A percentile compares a stretch with the other conserved stretches of the same genome.
These are phyloP conservation scores for Sisyra terminalis DNA, from an alignment of 2,888 invertebrate species.

Conservation along the genomic window DNA sequence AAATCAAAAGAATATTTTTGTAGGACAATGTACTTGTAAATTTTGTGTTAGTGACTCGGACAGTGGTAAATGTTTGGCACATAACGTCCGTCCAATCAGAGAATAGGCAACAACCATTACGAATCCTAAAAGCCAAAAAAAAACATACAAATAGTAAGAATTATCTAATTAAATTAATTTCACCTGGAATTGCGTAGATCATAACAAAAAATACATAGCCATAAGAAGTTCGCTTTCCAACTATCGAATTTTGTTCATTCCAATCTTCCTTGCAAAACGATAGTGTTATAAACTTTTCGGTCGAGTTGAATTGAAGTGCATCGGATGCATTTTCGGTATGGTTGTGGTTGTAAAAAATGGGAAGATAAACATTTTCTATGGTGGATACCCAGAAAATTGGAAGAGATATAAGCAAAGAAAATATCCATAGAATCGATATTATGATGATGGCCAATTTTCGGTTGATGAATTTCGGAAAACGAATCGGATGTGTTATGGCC, in stretches of 20 bases:
- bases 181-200: constrained; percentile 63
- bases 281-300: not conserved
- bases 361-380: constrained; percentile 8
- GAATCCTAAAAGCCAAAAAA: constrained; percentile 31
- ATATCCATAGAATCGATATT: constrained; percentile 46
- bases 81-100: constrained; percentile 51
- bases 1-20: too few relatives aligned
- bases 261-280: not conserved
- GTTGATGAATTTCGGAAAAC: constrained; percentile 53
- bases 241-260: constrained; percentile 18
- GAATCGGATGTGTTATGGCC: constrained; percentile 58
- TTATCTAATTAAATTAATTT: not conserved
- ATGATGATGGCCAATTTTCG: constrained; percentile 45
- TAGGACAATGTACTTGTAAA: too few relatives aligned
- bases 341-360: constrained; percentile 8
- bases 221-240: constrained; percentile 33
- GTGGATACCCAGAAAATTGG: constrained; percentile 38
- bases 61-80: constrained; percentile 24
- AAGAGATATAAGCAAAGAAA: constrained; percentile 47
- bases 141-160: constrained; percentile 3
- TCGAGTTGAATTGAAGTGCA: constrained; percentile 8
- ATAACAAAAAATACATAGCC: constrained; percentile 53
- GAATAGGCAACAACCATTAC: constrained; percentile 48
- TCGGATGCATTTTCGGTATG: not conserved
- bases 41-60: too few relatives aligned